A percentile compares a stretch with the other conserved stretches of the same genome.
phyloP scores from a whole-genome alignment of 2,888 invertebrate species.

The Chesias legatella region DNA sequence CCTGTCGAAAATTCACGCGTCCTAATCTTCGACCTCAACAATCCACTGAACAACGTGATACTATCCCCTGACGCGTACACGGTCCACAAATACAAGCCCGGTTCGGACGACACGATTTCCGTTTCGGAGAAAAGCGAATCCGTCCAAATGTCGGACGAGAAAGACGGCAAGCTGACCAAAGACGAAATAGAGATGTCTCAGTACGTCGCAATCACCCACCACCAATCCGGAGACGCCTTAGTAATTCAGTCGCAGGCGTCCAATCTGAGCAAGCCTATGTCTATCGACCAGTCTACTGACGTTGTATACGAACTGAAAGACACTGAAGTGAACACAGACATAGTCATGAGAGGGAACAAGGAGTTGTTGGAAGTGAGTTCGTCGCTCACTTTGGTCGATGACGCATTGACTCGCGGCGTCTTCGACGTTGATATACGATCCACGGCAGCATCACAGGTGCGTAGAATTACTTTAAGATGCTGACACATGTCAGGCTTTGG shows the following conservation, averaged over 20 bases:
- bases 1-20: constrained; percentile 12
- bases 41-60: constrained; percentile 63
- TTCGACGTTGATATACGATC: constrained; percentile 9
- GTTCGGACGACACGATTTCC: constrained; percentile 17
- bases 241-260: constrained; percentile 23
- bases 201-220: constrained; percentile 16
- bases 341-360: constrained; percentile 58
- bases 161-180: constrained; percentile 7
- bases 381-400: constrained; percentile 61
- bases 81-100: constrained; percentile 51
- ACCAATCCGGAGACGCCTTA: constrained; percentile 29
- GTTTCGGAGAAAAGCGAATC: constrained; percentile 16
- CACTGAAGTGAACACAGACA: constrained; percentile 54
- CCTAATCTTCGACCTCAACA: constrained; percentile 55
- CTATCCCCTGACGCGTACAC: constrained; percentile 34
- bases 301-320: constrained; percentile 35
- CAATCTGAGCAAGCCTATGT: constrained; percentile 31
- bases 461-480: too few relatives aligned
- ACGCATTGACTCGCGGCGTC: constrained; percentile 29
- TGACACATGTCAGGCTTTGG: too few relatives aligned
- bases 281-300: constrained; percentile 39
- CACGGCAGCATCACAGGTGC: neutral
- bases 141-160: neutral
- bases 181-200: constrained; percentile 26
- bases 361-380: constrained; percentile 53